A percentile compares a stretch with the other conserved stretches of the same genome.
phyloP scores from a whole-genome alignment of 2,888 invertebrate genomes.

The Steromphala cineraria region DNA sequence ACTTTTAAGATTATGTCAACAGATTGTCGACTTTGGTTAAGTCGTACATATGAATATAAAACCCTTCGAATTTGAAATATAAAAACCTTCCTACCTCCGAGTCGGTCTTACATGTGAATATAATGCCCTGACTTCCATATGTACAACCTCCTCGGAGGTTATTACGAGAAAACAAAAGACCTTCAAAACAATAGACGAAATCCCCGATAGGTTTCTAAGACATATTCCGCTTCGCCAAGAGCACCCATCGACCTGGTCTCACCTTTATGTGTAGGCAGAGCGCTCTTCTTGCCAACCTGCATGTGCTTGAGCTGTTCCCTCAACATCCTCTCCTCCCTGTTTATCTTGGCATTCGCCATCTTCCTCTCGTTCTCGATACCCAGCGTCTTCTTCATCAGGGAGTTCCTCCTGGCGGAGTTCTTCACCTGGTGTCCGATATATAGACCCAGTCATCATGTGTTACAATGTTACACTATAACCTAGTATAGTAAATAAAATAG shows the following conservation, averaged over 20 bases:
- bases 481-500: too few relatives aligned
- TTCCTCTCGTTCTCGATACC: conserved; percentile 60
- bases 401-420: conserved; percentile 62
- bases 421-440: conserved; percentile 34
- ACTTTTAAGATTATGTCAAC: too few relatives aligned
- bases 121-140: too few relatives aligned
- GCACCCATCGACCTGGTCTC: conserved; percentile 42
- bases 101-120: too few relatives aligned
- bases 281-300: conserved; percentile 57
- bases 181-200: not conserved
- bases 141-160: too few relatives aligned
- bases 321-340: conserved; percentile 57
- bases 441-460: too few relatives aligned
- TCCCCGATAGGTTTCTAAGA: not conserved
- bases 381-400: conserved; percentile 58
- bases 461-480: too few relatives aligned
- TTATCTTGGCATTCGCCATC: conserved; percentile 47
- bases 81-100: too few relatives aligned
- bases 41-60: too few relatives aligned
- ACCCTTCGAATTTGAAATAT: too few relatives aligned
- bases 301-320: conserved; percentile 57
- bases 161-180: too few relatives aligned
- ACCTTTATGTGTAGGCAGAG: conserved; percentile 40
- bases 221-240: not conserved
- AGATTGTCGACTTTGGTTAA: too few relatives aligned